These are phyloP conservation scores for Dromococcyx pavoninus DNA, from an alignment of 2,797 vertebrate genomes.

Conservation along the genomic window DNA sequence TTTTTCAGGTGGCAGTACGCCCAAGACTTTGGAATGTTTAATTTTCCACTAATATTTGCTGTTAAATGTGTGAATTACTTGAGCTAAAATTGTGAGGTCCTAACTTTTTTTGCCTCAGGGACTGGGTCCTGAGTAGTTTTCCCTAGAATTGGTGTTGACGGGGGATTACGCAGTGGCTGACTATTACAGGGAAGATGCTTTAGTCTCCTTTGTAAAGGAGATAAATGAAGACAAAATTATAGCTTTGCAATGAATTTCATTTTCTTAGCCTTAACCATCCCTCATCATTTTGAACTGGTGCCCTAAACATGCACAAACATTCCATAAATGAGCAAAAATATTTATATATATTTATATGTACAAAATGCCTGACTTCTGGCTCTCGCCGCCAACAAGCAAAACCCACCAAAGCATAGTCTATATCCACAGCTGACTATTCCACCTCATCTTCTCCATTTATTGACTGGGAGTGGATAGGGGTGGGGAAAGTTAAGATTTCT, in stretches of 20 bases:
- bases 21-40: not conserved
- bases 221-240: constrained; percentile 28
- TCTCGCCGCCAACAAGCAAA: not conserved
- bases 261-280: constrained; percentile 46
- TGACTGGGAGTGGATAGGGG: not conserved
- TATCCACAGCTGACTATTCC: not conserved
- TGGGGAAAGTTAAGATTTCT: constrained; percentile 15
- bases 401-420: constrained; percentile 43
- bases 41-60: not conserved
- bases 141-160: constrained; percentile 40
- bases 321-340: constrained; percentile 51
- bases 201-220: constrained; percentile 51
- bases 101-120: constrained; percentile 63
- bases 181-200: constrained; percentile 62
- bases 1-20: not conserved
- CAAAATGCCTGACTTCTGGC: constrained; percentile 24
- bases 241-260: constrained; percentile 58
- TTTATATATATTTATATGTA: constrained; percentile 54
- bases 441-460: not conserved
- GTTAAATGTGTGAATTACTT: constrained; percentile 20
- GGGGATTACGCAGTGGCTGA: constrained; percentile 63
- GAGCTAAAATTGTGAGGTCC: constrained; percentile 35
- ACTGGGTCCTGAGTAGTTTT: constrained; percentile 67
- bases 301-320: constrained; percentile 26
- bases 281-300: constrained; percentile 18